Evolutionary conservation across 2,888 invertebrate species (phyloP).

Genomic region (Eilema depressum): DNA sequence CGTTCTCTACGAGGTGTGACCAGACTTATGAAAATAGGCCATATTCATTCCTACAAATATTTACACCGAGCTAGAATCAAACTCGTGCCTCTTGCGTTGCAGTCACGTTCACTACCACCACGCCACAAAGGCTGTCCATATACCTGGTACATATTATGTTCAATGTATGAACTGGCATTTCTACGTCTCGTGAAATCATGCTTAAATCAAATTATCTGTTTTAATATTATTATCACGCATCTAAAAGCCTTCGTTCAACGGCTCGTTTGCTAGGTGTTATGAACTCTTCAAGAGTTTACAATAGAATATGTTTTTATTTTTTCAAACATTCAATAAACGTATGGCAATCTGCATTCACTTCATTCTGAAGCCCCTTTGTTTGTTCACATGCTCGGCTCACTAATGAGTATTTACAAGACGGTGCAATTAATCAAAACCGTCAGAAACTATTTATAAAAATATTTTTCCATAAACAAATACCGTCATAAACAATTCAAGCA

Average conservation of each 20-base stretch:
- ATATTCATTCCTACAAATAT: too few species aligned
- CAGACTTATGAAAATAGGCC: too few species aligned
- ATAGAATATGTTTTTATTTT: conserved; percentile 22
- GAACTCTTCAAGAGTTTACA: conserved; percentile 16
- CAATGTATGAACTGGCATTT: conserved; percentile 23
- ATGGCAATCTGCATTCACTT: conserved; percentile 18
- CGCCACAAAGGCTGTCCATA: too few species aligned
- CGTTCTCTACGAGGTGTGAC: too few species aligned
- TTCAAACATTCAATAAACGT: conserved; percentile 28
- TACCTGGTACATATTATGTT: conserved; percentile 6
- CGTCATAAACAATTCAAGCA: conserved; percentile 43
- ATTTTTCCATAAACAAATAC: conserved; percentile 39
- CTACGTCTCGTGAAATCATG: conserved; percentile 27
- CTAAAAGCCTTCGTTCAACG: conserved; percentile 3
- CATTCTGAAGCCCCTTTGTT: conserved; percentile 29
- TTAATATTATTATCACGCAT: conserved; percentile 30
- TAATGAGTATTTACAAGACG: conserved; percentile 32
- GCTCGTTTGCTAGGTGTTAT: conserved; percentile 18
- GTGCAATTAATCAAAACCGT: conserved; percentile 24
- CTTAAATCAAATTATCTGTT: conserved; percentile 35
- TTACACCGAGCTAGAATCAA: too few species aligned
- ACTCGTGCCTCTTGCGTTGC: too few species aligned
- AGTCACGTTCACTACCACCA: too few species aligned
- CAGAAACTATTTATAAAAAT: conserved; percentile 24
- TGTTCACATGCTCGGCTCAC: conserved; percentile 28